Conservation (phyloP, 23 tunicate genomes). For the Trididemnum miniatum region DNA sequence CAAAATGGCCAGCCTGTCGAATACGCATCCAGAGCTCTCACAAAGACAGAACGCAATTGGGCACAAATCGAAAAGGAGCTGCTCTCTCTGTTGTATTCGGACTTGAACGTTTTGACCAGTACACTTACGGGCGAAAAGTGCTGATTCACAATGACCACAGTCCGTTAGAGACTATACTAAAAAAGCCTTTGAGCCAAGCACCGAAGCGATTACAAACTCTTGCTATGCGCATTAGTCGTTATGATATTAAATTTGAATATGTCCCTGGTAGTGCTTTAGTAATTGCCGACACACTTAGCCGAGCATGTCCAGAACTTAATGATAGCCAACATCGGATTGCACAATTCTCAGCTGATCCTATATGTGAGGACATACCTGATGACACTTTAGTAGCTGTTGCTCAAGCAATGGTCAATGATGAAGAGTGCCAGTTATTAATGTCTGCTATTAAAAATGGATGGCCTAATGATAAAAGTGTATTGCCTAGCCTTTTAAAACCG, state of each 20-base stretch:
- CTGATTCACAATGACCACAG: conserved; percentile 27
- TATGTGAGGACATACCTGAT: conserved; percentile 27
- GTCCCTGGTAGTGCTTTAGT: conserved; percentile 25
- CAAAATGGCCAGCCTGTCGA: conserved; percentile 35
- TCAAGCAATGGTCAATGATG: conserved; percentile 13
- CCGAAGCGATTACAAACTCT: conserved; percentile 28
- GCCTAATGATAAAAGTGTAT: background rate
- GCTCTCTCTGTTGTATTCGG: conserved; percentile 28
- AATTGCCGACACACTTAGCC: conserved; percentile 36
- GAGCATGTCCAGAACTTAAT: background rate
- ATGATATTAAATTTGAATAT: conserved; percentile 20
- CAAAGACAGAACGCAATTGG: conserved; percentile 22
- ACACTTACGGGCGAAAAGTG: conserved; percentile 42
- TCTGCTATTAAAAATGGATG: conserved; percentile 9
- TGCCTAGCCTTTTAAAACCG: conserved; percentile 14
- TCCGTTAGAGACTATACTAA: conserved; percentile 31
- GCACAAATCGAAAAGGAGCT: conserved; percentile 37
- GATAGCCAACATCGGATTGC: background rate
- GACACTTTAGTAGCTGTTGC: background rate
- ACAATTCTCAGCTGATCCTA: background rate
- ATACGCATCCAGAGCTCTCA: conserved; percentile 17
- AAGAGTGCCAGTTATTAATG: background rate
- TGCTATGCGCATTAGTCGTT: conserved; percentile 24
- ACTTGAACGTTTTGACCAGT: conserved; percentile 38
- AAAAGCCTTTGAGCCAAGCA: conserved; percentile 35